Conservation (phyloP, 2,888 invertebrate genomes). For the Caenorhabditis wallacei region DNA sequence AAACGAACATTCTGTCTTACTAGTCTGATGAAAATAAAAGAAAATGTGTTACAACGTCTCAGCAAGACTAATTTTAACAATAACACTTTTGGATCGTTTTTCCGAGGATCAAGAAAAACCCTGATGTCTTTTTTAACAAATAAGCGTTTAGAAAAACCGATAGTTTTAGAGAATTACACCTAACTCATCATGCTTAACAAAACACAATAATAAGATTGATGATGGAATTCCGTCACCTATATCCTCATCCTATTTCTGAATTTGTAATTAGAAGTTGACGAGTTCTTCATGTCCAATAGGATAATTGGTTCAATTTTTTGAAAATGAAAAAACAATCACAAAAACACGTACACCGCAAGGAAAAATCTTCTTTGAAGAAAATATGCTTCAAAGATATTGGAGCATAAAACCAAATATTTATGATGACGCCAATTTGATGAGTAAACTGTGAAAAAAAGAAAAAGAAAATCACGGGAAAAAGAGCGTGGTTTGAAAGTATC, state of each 20-base stretch:
- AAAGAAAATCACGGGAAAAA: background rate
- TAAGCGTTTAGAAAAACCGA: no score
- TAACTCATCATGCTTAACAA: no score
- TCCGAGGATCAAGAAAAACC: no score
- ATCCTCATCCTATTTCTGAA: conserved; percentile 6
- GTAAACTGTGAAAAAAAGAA: conserved; percentile 12
- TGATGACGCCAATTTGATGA: conserved; percentile 53
- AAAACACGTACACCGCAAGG: conserved; percentile 24
- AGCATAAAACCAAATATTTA: conserved; percentile 22
- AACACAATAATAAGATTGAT: conserved; percentile 14
- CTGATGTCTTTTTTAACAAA: no score
- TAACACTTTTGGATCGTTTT: no score
- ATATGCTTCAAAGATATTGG: background rate
- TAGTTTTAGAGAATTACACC: no score
- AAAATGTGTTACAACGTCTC: no score
- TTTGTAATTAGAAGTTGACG: conserved; percentile 32
- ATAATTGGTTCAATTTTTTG: conserved; percentile 46
- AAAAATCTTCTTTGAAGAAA: background rate
- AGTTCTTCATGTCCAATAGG: conserved; percentile 28
- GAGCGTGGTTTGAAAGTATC: background rate
- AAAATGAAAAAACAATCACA: conserved; percentile 33
- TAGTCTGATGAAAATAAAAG: background rate
- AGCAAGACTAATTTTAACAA: no score
- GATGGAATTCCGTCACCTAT: conserved; percentile 5
- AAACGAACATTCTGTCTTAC: conserved; percentile 4